A percentile compares a stretch with the other conserved stretches of the same genome.
These are phyloP conservation scores for Grammomys dolichurus DNA, from an alignment of 2,113 vertebrate species.

Conservation along the genomic window DNA sequence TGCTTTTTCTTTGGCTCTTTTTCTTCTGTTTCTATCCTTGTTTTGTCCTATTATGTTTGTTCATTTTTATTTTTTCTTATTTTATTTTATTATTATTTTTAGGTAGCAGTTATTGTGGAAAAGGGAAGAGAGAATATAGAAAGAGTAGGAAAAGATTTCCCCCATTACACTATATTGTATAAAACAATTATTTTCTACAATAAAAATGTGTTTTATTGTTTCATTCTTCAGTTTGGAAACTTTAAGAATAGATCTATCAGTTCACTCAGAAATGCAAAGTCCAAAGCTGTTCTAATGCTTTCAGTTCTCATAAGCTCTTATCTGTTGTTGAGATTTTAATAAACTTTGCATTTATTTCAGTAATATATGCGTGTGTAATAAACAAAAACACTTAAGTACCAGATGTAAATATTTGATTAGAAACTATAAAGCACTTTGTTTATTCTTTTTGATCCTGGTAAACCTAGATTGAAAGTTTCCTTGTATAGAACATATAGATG, in stretches of 20 bases:
- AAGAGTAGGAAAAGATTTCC: not conserved
- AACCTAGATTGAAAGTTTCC: slow-evolving; percentile 20
- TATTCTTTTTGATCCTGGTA: not conserved
- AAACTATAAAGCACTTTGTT: not conserved
- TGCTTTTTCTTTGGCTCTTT: not conserved
- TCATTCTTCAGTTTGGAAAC: not conserved
- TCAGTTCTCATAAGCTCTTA: not conserved
- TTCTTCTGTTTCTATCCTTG: not conserved
- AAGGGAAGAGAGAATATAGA: too few species aligned
- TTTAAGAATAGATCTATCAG: not conserved
- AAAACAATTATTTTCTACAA: not conserved
- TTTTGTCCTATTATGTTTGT: not conserved
- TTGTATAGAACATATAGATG: not conserved
- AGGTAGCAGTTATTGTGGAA: not conserved
- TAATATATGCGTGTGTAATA: not conserved
- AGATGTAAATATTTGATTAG: not conserved
- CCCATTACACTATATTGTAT: not conserved
- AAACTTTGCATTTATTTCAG: not conserved
- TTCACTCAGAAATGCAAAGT: not conserved
- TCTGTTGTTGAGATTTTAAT: not conserved
- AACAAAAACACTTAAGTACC: slow-evolving; percentile 12
- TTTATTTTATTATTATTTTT: not conserved
- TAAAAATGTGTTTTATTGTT: not conserved
- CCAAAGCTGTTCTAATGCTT: not conserved
- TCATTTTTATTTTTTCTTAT: not conserved